Conservation (phyloP, 2,797 vertebrate genomes). For the Oreochromis grahami region DNA sequence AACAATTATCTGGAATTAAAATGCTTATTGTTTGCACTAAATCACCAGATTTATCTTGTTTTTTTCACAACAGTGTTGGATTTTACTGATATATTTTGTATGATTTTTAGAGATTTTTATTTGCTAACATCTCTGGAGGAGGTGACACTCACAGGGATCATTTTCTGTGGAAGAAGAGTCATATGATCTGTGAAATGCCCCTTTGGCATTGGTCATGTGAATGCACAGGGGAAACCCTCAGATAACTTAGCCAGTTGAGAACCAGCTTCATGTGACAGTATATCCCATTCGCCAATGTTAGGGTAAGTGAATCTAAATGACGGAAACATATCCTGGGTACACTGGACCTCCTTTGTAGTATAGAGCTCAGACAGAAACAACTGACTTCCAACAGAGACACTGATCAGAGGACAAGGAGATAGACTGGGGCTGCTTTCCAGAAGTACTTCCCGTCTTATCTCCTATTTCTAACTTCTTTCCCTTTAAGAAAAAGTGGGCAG, state of each 20-base stretch:
- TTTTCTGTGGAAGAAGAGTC: neutral
- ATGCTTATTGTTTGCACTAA: neutral
- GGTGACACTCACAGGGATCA: neutral
- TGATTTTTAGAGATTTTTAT: neutral
- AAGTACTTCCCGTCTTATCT: neutral
- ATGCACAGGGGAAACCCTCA: neutral
- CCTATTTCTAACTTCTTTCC: neutral
- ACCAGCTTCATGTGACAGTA: neutral
- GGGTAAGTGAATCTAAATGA: neutral
- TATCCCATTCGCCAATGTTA: neutral
- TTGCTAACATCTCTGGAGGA: neutral
- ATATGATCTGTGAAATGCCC: neutral
- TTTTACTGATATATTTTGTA: neutral
- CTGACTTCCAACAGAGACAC: neutral
- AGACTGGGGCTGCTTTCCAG: neutral
- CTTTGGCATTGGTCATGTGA: neutral
- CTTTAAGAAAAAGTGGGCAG: neutral
- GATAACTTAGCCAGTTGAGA: neutral
- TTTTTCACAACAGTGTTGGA: neutral
- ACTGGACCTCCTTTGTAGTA: rapidly evolving
- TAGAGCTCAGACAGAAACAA: neutral
- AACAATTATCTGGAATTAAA: neutral
- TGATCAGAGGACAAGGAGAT: neutral
- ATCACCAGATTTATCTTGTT: neutral
- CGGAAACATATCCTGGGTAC: neutral